phyloP scores from a whole-genome alignment of 2,888 invertebrate species.

The Scaptomyza caliginosa region DNA sequence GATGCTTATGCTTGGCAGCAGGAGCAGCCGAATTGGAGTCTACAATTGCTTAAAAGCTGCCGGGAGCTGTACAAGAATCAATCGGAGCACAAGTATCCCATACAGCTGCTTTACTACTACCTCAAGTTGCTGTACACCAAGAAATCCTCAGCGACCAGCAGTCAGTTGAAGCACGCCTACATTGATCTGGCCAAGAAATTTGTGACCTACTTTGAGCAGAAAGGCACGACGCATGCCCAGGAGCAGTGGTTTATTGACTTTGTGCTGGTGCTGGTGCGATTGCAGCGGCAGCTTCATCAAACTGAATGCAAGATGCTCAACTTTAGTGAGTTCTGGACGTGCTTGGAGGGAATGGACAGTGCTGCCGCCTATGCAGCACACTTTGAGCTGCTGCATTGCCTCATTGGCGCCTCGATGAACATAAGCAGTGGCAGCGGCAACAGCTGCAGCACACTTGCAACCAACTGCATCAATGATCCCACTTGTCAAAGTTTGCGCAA shows the following conservation, averaged over 20 bases:
- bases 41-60: constrained; percentile 66
- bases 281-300: constrained; percentile 61
- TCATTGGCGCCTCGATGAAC: constrained; percentile 54
- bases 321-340: constrained; percentile 65
- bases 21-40: constrained; percentile 7
- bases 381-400: constrained; percentile 65
- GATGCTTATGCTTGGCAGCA: constrained; percentile 57
- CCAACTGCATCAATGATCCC: constrained; percentile 48
- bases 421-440: constrained; percentile 51
- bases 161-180: constrained; percentile 58
- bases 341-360: constrained; percentile 42
- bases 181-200: constrained; percentile 67
- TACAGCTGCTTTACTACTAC: constrained; percentile 74
- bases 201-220: constrained; percentile 57
- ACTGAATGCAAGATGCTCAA: constrained; percentile 18
- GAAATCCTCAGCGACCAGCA: constrained; percentile 4
- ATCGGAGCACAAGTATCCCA: constrained; percentile 49
- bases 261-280: constrained; percentile 51
- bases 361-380: constrained; percentile 55
- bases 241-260: constrained; percentile 77
- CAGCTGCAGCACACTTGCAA: constrained; percentile 39
- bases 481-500: constrained; percentile 73
- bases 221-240: constrained; percentile 15
- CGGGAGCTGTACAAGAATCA: constrained; percentile 60
- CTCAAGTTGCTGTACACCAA: constrained; percentile 66